Conservation (phyloP, 2,888 invertebrate species). For the Selenia dentaria region DNA sequence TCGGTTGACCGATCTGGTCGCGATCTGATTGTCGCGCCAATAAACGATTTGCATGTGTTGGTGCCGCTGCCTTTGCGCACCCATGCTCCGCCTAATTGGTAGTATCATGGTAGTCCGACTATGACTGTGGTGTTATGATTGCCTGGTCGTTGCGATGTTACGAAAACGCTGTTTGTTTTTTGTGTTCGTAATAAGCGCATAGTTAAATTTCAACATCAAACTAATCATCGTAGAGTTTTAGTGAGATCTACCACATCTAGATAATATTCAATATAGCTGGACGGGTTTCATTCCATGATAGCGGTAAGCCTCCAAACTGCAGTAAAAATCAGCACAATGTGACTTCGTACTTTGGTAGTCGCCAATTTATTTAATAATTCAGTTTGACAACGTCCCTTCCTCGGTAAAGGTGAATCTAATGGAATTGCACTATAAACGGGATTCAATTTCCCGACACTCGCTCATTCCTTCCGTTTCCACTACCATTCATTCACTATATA, state of each 20-base stretch:
- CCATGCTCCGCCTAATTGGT: constrained; percentile 62
- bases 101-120: constrained; percentile 47
- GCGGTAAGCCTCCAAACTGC: too few species aligned
- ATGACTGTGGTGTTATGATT: constrained; percentile 34
- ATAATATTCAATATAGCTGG: too few species aligned
- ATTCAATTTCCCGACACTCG: constrained; percentile 52
- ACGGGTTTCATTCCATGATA: too few species aligned
- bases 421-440: constrained; percentile 40
- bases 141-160: too few species aligned
- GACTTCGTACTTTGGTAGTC: constrained; percentile 8
- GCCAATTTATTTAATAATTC: constrained; percentile 27
- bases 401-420: constrained; percentile 41
- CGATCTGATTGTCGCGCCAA: constrained; percentile 80
- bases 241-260: too few species aligned
- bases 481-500: constrained; percentile 35
- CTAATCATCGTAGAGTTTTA: too few species aligned
- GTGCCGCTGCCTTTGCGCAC: constrained; percentile 62
- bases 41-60: constrained; percentile 78
- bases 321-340: too few species aligned
- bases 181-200: too few species aligned
- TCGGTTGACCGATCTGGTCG: constrained; percentile 75
- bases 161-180: too few species aligned
- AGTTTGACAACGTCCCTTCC: constrained; percentile 21
- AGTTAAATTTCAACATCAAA: too few species aligned
- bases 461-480: constrained; percentile 43